Percentiles rank a stretch among this genome's conserved stretches.
These are phyloP conservation scores for Parasteatoda lunata DNA, from an alignment of 2,888 invertebrate genomes.

Conservation along the genomic window DNA sequence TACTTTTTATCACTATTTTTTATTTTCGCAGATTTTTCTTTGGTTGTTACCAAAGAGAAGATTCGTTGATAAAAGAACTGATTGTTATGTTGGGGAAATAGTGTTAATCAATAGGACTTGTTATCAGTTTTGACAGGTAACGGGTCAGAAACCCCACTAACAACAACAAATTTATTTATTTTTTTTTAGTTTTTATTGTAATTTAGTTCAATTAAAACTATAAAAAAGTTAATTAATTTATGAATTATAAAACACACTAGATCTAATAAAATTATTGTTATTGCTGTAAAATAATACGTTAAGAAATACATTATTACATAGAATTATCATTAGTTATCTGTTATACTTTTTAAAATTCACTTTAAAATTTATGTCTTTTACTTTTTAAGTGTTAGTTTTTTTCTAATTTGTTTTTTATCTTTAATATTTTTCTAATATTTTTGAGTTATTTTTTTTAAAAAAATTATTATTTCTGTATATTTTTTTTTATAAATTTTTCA, in stretches of 20 bases:
- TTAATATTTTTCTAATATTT: too few species aligned
- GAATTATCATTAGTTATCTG: too few species aligned
- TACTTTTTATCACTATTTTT: constrained; percentile 28
- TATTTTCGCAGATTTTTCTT: constrained; percentile 12
- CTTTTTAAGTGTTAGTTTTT: too few species aligned
- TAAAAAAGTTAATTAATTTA: background rate
- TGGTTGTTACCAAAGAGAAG: constrained; percentile 7
- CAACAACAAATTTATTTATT: background rate
- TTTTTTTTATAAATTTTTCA: too few species aligned
- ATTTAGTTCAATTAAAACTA: background rate
- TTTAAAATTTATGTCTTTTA: too few species aligned
- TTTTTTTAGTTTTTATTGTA: background rate
- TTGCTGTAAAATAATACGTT: too few species aligned
- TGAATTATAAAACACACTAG: background rate
- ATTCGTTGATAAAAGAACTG: constrained; percentile 42
- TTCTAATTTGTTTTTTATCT: too few species aligned
- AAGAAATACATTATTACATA: too few species aligned
- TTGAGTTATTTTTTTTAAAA: too few species aligned
- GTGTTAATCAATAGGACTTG: constrained; percentile 43
- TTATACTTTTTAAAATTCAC: too few species aligned
- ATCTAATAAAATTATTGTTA: too few species aligned
- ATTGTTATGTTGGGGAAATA: constrained; percentile 43
- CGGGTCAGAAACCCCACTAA: background rate
- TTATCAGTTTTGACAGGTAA: constrained; percentile 25
- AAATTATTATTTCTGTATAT: too few species aligned